Conservation (phyloP, 2,797 vertebrate genomes). For the Takifugu ocellatus region DNA sequence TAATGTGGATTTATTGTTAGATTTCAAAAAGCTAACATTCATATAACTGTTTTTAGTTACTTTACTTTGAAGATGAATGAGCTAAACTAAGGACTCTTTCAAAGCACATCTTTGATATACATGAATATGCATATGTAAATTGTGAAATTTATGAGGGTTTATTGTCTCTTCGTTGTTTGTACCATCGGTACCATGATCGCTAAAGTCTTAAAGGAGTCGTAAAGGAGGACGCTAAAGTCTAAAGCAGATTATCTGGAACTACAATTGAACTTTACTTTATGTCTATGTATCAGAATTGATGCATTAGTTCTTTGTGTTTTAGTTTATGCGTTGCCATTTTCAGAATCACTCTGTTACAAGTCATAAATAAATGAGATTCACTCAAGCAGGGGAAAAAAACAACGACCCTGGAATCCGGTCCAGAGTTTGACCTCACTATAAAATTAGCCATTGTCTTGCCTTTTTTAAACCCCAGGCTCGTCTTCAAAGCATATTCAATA, state of each 20-base stretch:
- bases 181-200: too few species aligned
- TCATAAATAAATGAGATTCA: constrained; percentile 20
- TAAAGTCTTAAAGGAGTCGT: too few species aligned
- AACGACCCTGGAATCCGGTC: constrained; percentile 15
- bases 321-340: constrained; percentile 14
- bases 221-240: too few species aligned
- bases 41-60: too few species aligned
- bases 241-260: not conserved
- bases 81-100: too few species aligned
- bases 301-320: not conserved
- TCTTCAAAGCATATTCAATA: constrained; percentile 63
- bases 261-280: not conserved
- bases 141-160: too few species aligned
- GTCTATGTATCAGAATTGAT: not conserved
- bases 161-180: too few species aligned
- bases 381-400: not conserved
- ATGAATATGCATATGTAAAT: too few species aligned
- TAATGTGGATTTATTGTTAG: not conserved
- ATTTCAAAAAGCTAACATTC: not conserved
- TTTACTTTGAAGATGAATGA: too few species aligned
- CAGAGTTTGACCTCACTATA: constrained; percentile 51
- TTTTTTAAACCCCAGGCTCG: constrained; percentile 41
- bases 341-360: constrained; percentile 7
- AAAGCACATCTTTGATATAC: too few species aligned
- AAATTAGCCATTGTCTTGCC: constrained; percentile 68